Percentiles rank a stretch among this genome's conserved stretches.
Evolutionary conservation across 2,113 vertebrate genomes (phyloP).

Genomic region (Stegostoma tigrinum): DNA sequence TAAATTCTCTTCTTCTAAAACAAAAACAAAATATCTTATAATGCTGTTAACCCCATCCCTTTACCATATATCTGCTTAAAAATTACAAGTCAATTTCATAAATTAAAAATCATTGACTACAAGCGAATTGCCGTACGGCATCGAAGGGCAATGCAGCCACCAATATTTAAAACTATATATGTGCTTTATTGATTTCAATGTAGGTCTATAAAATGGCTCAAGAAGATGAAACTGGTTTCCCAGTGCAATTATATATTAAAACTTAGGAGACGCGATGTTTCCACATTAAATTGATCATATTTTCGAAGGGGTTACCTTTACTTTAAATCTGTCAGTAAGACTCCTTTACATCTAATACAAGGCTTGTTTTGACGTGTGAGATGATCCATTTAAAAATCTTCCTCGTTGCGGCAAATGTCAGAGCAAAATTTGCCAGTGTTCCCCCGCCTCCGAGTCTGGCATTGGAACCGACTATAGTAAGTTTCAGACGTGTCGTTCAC

Average conservation of each 20-base stretch:
- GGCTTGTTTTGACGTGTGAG: neutral
- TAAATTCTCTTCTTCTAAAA: neutral
- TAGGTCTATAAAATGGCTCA: neutral
- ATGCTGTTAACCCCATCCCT: neutral
- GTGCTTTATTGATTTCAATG: neutral
- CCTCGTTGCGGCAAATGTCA: neutral
- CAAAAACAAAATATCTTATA: neutral
- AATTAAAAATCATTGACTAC: neutral
- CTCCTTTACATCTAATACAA: neutral
- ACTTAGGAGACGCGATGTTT: neutral
- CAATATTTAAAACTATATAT: neutral
- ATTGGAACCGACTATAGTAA: neutral
- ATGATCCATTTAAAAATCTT: neutral
- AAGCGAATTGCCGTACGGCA: neutral
- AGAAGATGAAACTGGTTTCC: neutral
- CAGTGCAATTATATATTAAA: neutral
- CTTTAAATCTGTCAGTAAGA: neutral
- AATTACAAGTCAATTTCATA: neutral
- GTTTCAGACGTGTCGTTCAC: neutral
- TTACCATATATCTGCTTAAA: neutral
- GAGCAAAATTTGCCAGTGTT: neutral
- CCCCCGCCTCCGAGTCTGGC: neutral
- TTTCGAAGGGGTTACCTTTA: neutral
- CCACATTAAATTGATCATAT: neutral
- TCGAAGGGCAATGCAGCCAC: neutral